These are phyloP conservation scores for Melinaea marsaeus DNA, from an alignment of 2,888 invertebrate genomes.

Conservation along the genomic window DNA sequence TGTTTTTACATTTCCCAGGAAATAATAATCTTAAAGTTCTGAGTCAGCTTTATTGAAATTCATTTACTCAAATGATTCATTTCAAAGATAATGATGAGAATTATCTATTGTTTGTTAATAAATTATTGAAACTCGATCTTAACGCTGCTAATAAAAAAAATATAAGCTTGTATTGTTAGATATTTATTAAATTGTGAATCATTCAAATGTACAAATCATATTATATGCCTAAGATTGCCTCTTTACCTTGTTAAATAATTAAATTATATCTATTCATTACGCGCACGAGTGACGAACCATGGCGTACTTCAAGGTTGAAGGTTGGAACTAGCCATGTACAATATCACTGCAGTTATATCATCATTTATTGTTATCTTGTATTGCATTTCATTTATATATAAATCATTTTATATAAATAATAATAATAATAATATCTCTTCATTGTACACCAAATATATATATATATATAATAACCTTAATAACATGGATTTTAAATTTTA, in stretches of 20 bases:
- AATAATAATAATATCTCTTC: too few species aligned
- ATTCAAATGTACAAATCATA: neutral
- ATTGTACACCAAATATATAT: too few species aligned
- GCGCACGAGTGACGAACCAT: slow-evolving; percentile 32
- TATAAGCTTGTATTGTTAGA: too few species aligned
- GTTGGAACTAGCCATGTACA: too few species aligned
- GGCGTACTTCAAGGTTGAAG: neutral
- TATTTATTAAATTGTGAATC: neutral
- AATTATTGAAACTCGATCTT: neutral
- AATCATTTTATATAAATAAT: too few species aligned
- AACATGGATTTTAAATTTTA: too few species aligned
- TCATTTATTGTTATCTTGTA: too few species aligned
- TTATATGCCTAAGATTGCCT: neutral
- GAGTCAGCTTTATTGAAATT: neutral
- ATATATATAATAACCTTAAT: too few species aligned
- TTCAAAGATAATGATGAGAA: neutral
- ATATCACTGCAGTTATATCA: too few species aligned
- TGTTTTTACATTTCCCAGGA: too few species aligned
- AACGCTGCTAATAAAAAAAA: neutral
- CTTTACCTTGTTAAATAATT: slow-evolving; percentile 23
- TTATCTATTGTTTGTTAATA: slow-evolving; percentile 1
- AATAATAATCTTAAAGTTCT: neutral
- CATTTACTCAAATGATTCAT: neutral
- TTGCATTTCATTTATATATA: too few species aligned
- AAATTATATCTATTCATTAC: slow-evolving; percentile 32